Evolutionary conservation across 2,888 invertebrate genomes (phyloP).

Genomic region (Anodontia alba): DNA sequence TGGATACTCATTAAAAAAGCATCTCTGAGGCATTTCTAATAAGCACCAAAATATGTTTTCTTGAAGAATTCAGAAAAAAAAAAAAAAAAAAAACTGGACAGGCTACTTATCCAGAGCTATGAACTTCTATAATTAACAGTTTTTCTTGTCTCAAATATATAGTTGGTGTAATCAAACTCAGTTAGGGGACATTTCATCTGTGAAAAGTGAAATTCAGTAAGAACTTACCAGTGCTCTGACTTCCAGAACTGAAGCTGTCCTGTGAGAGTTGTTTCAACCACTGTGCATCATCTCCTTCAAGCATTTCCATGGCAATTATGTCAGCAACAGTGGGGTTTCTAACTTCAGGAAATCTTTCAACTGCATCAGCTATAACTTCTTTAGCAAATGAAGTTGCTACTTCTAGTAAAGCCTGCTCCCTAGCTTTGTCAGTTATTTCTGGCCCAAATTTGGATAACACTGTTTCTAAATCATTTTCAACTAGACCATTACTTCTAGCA

Average conservation of each 20-base stretch:
- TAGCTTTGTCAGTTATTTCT: slow-evolving; percentile 19
- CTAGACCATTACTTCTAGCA: neutral
- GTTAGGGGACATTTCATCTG: no score
- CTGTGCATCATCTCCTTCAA: slow-evolving; percentile 1
- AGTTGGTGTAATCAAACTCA: no score
- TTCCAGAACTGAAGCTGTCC: neutral
- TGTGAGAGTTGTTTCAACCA: neutral
- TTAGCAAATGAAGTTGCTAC: slow-evolving; percentile 70
- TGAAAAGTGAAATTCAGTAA: no score
- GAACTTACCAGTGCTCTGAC: no score
- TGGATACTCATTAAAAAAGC: no score
- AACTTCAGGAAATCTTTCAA: slow-evolving; percentile 70
- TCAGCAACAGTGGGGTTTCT: slow-evolving; percentile 43
- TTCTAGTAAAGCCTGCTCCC: slow-evolving; percentile 60
- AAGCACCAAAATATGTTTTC: no score
- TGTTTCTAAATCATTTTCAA: neutral
- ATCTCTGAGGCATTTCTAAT: no score
- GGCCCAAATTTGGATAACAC: neutral
- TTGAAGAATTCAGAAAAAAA: no score
- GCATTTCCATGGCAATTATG: slow-evolving; percentile 34
- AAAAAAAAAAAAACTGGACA: no score
- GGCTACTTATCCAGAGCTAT: no score
- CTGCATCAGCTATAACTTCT: slow-evolving; percentile 76
- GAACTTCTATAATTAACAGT: no score
- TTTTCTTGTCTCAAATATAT: no score